Evolutionary conservation across 2,888 invertebrate genomes (phyloP).

Genomic region (Mesorhabditis spiculigera): DNA sequence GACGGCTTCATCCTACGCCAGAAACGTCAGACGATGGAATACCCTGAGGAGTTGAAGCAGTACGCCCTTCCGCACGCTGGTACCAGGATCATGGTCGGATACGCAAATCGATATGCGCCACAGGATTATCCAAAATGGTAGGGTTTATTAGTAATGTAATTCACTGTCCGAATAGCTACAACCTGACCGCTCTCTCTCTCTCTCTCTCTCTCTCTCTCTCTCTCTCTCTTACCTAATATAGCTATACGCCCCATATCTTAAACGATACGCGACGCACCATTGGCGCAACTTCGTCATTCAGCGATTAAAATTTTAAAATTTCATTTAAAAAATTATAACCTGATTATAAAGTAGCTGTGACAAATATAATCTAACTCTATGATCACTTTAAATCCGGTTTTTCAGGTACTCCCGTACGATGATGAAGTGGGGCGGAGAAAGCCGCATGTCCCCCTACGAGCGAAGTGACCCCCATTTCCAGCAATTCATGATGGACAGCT

Average conservation of each 20-base stretch:
- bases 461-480: background rate
- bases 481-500: background rate
- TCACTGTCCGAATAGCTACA: no score
- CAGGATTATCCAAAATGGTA: background rate
- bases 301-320: no score
- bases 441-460: background rate
- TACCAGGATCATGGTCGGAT: background rate
- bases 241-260: no score
- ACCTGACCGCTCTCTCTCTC: no score
- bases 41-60: background rate
- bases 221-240: no score
- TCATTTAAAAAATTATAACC: no score
- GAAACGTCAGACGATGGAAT: background rate
- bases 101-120: background rate
- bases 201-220: no score
- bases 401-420: conserved; percentile 2
- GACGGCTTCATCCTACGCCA: background rate
- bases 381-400: background rate
- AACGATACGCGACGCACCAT: no score
- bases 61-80: background rate
- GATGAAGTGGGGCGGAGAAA: conserved; percentile 3
- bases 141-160: background rate
- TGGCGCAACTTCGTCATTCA: no score
- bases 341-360: no score
- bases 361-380: no score